Evolutionary conservation across 2,888 invertebrate genomes (phyloP).

Genomic region (Cistogaster globosa): DNA sequence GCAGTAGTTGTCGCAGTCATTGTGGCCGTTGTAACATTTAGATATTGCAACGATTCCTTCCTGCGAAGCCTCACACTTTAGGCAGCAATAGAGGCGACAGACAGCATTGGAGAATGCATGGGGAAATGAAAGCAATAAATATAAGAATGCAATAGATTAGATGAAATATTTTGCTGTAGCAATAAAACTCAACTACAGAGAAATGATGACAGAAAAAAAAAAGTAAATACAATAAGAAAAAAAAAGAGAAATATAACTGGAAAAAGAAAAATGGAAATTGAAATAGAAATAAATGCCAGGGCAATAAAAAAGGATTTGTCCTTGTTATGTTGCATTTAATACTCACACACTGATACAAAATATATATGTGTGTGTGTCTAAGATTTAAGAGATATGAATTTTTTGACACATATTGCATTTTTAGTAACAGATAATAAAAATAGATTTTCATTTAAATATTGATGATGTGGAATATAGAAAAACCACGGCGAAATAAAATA

Average conservation of each 20-base stretch:
- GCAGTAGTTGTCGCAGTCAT: slow-evolving; percentile 48
- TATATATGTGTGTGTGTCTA: background rate
- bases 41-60: slow-evolving; percentile 34
- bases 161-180: slow-evolving; percentile 60
- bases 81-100: background rate
- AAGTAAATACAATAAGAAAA: background rate
- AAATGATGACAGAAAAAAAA: slow-evolving; percentile 3
- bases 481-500: background rate
- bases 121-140: slow-evolving; percentile 56
- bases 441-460: slow-evolving; percentile 30
- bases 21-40: slow-evolving; percentile 29
- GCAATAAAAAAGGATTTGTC: slow-evolving; percentile 70
- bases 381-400: background rate
- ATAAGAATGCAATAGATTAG: slow-evolving; percentile 61
- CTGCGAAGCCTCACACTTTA: background rate
- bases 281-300: slow-evolving; percentile 70
- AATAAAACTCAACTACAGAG: slow-evolving; percentile 50
- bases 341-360: slow-evolving; percentile 1
- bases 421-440: slow-evolving; percentile 11
- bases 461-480: background rate
- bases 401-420: slow-evolving; percentile 28
- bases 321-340: slow-evolving; percentile 68
- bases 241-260: slow-evolving; percentile 29
- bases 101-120: slow-evolving; percentile 4
- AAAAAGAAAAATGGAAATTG: slow-evolving; percentile 55